A percentile compares a stretch with the other conserved stretches of the same genome.
Conservation (phyloP, 92 coral and sea anemone species). For the Palythoa caribaeorum region DNA sequence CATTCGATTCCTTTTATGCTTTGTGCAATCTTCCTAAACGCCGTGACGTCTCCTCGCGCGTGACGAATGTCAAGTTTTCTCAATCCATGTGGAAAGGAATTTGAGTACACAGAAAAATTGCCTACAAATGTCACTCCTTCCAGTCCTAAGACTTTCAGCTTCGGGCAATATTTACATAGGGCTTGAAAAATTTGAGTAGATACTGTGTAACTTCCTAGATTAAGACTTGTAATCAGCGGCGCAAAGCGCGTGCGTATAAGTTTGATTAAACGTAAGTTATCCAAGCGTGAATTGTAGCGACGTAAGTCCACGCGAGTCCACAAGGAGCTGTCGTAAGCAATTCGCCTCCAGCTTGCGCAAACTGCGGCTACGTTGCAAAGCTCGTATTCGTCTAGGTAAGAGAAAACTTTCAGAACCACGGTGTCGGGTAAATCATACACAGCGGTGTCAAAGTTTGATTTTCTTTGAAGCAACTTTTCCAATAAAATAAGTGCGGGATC, state of each 20-base stretch:
- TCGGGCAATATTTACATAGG: constrained; percentile 74
- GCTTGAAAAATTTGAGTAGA: constrained; percentile 81
- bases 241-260: constrained; percentile 78
- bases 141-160: constrained; percentile 72
- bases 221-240: constrained; percentile 70
- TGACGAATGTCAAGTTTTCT: constrained; percentile 84
- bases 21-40: constrained; percentile 71
- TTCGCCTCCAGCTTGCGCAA: constrained; percentile 80
- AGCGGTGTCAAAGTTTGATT: neutral
- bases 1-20: constrained; percentile 65
- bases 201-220: constrained; percentile 79
- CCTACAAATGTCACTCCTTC: constrained; percentile 80
- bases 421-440: constrained; percentile 87
- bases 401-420: constrained; percentile 73
- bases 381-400: constrained; percentile 66
- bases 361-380: constrained; percentile 78
- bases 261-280: constrained; percentile 76
- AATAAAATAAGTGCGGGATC: neutral
- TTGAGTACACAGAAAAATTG: constrained; percentile 52
- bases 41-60: constrained; percentile 81
- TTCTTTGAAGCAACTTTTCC: neutral
- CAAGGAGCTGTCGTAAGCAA: constrained; percentile 88
- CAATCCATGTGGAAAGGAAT: constrained; percentile 80
- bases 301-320: constrained; percentile 85
- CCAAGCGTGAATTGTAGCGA: constrained; percentile 70